A percentile compares a stretch with the other conserved stretches of the same genome.
Evolutionary conservation across 2,888 invertebrate genomes (phyloP).

Genomic region (Drosophila austrosaltans): DNA sequence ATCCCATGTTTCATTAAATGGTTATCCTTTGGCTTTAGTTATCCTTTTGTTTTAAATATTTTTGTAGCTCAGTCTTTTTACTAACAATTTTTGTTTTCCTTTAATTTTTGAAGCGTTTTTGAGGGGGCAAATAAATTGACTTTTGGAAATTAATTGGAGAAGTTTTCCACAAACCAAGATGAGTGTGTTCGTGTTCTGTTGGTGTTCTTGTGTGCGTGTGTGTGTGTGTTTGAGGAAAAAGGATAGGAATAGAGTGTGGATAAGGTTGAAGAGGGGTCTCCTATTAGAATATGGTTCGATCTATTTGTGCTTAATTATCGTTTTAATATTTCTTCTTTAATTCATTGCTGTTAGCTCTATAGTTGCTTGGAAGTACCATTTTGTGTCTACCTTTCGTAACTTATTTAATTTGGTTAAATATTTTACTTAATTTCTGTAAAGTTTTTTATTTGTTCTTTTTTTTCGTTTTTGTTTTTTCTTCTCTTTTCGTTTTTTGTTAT

Average conservation of each 20-base stretch:
- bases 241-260: conserved; percentile 23
- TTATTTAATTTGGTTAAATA: conserved; percentile 63
- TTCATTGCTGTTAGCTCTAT: conserved; percentile 62
- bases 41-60: conserved; percentile 41
- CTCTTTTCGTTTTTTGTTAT: conserved; percentile 22
- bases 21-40: conserved; percentile 23
- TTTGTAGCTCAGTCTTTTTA: conserved; percentile 79
- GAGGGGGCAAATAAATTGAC: conserved; percentile 10
- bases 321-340: conserved; percentile 15
- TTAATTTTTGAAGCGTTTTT: conserved; percentile 39
- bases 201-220: conserved; percentile 5
- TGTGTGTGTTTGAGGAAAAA: not conserved
- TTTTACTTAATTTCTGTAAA: conserved; percentile 30
- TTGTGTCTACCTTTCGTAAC: conserved; percentile 66
- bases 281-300: conserved; percentile 25
- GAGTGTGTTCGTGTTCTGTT: not conserved
- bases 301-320: conserved; percentile 36
- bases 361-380: conserved; percentile 76
- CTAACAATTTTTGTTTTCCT: conserved; percentile 69
- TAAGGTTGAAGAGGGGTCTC: conserved; percentile 2
- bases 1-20: conserved; percentile 4
- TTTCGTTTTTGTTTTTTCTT: conserved; percentile 18
- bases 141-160: not conserved
- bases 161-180: conserved; percentile 17
- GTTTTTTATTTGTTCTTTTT: conserved; percentile 20